Conservation (phyloP, 1,140 invertebrate genomes). For the Sinonovacula constricta region DNA sequence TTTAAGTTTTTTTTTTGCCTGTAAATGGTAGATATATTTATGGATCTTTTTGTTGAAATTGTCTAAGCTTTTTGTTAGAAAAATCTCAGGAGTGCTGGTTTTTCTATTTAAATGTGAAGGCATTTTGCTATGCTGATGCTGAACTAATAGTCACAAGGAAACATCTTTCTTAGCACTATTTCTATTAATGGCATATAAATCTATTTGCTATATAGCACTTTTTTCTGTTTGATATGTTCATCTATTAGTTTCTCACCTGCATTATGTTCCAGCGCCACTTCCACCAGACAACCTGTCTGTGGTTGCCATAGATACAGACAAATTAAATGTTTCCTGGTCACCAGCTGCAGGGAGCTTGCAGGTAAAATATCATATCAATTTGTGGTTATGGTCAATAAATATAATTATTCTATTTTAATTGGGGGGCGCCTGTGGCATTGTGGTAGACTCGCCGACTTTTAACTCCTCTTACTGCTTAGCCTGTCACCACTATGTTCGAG, state of each 20-base stretch:
- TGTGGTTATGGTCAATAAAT: neutral
- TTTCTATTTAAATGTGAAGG: neutral
- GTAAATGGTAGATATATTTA: neutral
- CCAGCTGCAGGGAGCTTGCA: neutral
- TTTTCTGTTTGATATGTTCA: neutral
- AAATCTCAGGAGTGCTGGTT: neutral
- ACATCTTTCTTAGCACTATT: neutral
- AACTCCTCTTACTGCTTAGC: neutral
- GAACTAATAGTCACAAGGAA: neutral
- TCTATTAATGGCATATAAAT: neutral
- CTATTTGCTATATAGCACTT: neutral
- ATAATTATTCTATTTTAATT: neutral
- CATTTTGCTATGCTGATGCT: neutral
- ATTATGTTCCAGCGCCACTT: slow-evolving; percentile 37
- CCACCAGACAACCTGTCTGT: slow-evolving; percentile 19
- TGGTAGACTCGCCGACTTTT: neutral
- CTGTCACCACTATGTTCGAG: neutral
- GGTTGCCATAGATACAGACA: slow-evolving; percentile 43
- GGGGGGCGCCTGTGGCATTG: no score
- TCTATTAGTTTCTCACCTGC: no score
- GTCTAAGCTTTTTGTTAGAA: no score
- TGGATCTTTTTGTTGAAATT: neutral
- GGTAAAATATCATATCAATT: neutral
- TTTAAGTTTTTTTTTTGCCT: neutral
- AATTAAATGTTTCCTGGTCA: slow-evolving; percentile 35